phyloP scores from a whole-genome alignment of 2,888 invertebrate genomes.

The Argynnis bischoffii region DNA sequence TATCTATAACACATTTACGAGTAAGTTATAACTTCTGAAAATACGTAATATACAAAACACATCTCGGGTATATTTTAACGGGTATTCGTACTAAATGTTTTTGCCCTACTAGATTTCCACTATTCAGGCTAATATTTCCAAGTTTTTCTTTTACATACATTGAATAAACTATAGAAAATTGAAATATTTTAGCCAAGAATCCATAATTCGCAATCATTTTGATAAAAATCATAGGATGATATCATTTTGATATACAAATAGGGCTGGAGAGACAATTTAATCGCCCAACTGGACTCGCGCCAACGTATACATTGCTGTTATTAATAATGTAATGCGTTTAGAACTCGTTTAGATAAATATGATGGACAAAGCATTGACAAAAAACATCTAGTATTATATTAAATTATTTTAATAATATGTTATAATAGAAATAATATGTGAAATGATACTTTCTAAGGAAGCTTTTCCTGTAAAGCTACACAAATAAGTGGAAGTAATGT shows the following conservation, averaged over 20 bases:
- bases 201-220: background rate
- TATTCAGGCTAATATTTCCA: too few relatives aligned
- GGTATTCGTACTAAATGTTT: too few relatives aligned
- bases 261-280: constrained; percentile 2
- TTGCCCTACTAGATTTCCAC: too few relatives aligned
- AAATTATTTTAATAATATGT: background rate
- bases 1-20: too few relatives aligned
- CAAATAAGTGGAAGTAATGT: too few relatives aligned
- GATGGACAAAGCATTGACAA: constrained; percentile 8
- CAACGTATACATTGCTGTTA: constrained; percentile 19
- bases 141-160: too few relatives aligned
- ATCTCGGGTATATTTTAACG: too few relatives aligned
- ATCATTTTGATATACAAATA: background rate
- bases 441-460: too few relatives aligned
- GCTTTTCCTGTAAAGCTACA: too few relatives aligned
- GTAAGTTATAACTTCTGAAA: too few relatives aligned
- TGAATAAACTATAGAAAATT: background rate
- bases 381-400: constrained; percentile 5
- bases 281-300: constrained; percentile 27
- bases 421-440: too few relatives aligned
- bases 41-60: too few relatives aligned
- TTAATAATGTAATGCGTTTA: constrained; percentile 24
- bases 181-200: background rate
- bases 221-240: constrained; percentile 10
- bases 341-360: constrained; percentile 9